Base-by-base conservation (phyloP, 2,888 invertebrate species). In the Germaria angustata region DNA sequence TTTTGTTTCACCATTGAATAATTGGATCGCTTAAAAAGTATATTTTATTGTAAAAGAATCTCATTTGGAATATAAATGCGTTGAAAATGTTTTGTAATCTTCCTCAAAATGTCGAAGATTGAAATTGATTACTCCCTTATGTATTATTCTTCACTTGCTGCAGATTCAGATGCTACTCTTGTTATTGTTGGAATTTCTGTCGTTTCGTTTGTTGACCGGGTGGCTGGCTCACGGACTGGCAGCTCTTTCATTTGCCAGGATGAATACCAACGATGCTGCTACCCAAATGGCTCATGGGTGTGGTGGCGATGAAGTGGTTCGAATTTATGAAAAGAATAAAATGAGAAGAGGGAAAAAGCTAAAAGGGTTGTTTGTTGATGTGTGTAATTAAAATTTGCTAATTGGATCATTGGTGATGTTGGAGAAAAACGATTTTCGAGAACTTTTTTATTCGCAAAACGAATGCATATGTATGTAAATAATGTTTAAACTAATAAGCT, bases 11-110 rank as follows among this genome's bases (percentile, higher is more conserved):
- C 53, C 66, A 65, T 82, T 84, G 77, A 84, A 79, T 87, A 85
- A 86, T 86, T 85, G 85, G 76, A 81, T 81, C 65, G 81, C 80
- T 82, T 76, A 84, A 78, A 79, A 80, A 81, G 80, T 78, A 81
- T 84, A 84, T 84, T 85, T 85, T 81, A 84, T 84, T 80, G 83
- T 83, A 72, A 77, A 71, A 80, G 84, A 76, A 68, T 76, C 84
- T 85, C 83, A 86, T 85, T 85, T 84, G 81, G 85, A 85, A 85
- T 85, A 86, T 80, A 85, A 86, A 85, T 86, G 85, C 84, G 85
- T 80, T 82, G 84, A 84, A 86, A 86, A 85, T 84, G 85, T 85
- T 85, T 84, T 85, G 85, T 86, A 86, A 86, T 85, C 84, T 86
- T 85, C 84, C 85, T 84, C 85, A 82, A 84, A 86, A 86, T 85